phyloP scores from a whole-genome alignment of 2,113 vertebrate genomes.

The Myodes glareolus region DNA sequence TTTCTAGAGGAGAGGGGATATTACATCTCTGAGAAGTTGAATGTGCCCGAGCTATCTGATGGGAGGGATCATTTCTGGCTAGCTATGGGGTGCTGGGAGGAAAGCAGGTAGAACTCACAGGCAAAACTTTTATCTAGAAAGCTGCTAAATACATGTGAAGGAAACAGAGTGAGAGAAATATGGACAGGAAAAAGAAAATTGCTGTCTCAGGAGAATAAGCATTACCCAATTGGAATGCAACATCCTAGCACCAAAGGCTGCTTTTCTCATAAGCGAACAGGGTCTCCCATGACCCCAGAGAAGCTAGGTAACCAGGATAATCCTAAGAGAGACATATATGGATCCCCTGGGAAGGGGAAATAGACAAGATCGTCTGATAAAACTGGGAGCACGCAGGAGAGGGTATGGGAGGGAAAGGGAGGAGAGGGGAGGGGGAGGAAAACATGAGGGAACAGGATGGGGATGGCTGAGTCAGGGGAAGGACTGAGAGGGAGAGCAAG shows the following conservation, averaged over 20 bases:
- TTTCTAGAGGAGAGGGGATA: background rate
- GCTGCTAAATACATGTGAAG: background rate
- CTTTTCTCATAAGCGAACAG: background rate
- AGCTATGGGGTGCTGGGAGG: background rate
- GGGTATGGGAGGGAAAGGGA: too few relatives aligned
- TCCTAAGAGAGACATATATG: too few relatives aligned
- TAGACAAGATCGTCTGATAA: too few relatives aligned
- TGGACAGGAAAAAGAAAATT: background rate
- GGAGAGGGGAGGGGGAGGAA: too few relatives aligned
- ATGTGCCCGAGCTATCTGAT: background rate
- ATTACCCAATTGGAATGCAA: background rate
- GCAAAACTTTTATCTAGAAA: background rate
- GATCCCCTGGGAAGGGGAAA: too few relatives aligned
- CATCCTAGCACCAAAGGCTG: background rate
- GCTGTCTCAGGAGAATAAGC: background rate
- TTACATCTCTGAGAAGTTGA: background rate
- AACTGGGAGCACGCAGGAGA: too few relatives aligned
- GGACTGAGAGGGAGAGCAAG: too few relatives aligned
- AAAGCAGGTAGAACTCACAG: background rate
- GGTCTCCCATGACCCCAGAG: too few relatives aligned
- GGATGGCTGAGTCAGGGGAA: too few relatives aligned
- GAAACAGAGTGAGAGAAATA: background rate
- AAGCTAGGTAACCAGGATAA: too few relatives aligned
- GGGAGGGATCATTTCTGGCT: background rate
- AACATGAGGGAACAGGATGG: too few relatives aligned